These are phyloP conservation scores for Scrobipalpa costella DNA, from an alignment of 2,888 invertebrate genomes.

Conservation along the genomic window DNA sequence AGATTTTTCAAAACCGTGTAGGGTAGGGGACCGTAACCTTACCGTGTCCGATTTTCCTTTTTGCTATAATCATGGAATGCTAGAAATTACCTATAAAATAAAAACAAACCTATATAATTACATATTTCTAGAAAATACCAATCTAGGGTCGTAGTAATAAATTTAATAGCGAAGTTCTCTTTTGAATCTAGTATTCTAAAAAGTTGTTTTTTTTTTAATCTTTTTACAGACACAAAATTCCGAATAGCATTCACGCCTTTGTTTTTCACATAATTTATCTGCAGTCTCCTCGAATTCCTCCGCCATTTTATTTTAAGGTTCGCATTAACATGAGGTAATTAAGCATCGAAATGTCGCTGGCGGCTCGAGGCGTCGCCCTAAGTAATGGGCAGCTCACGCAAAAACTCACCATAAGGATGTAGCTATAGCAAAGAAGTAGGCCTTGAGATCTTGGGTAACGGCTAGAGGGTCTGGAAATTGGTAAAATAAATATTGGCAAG, in stretches of 20 bases:
- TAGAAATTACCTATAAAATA: not conserved
- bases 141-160: not conserved
- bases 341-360: constrained; percentile 69
- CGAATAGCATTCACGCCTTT: constrained; percentile 17
- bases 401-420: constrained; percentile 32
- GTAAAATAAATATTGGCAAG: not conserved
- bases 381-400: constrained; percentile 53
- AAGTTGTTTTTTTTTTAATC: not conserved
- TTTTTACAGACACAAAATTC: not conserved
- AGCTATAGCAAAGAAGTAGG: constrained; percentile 29
- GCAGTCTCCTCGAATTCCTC: constrained; percentile 53
- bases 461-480: not conserved
- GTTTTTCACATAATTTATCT: constrained; percentile 34
- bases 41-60: no score
- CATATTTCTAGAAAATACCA: not conserved
- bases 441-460: not conserved
- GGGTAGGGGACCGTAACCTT: no score
- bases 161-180: not conserved
- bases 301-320: constrained; percentile 63
- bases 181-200: not conserved
- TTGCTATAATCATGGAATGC: no score
- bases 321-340: constrained; percentile 69
- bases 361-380: constrained; percentile 59
- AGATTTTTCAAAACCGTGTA: no score
- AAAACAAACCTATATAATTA: not conserved